Conservation (phyloP, 2,888 invertebrate species). For the Pegoplata infirma region DNA sequence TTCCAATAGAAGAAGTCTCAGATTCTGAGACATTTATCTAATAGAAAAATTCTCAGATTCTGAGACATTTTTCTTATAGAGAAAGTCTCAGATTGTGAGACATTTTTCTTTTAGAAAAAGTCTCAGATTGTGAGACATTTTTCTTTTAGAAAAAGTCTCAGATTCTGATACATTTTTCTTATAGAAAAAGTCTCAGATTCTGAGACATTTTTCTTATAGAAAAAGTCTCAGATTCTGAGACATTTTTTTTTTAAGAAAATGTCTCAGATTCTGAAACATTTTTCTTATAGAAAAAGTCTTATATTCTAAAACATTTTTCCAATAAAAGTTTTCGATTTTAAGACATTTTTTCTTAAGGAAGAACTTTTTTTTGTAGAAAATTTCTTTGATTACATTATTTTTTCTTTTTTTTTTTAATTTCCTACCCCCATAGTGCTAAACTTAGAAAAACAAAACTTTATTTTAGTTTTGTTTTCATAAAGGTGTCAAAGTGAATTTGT, state of each 20-base stretch:
- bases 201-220: background rate
- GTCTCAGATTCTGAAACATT: background rate
- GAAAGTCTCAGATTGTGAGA: background rate
- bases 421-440: background rate
- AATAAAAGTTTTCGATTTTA: no score
- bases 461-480: conserved; percentile 5
- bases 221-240: no score
- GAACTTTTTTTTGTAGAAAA: no score
- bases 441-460: background rate
- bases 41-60: no score
- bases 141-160: no score
- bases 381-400: background rate
- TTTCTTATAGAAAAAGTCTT: background rate
- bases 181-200: background rate
- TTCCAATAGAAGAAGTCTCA: background rate
- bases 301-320: background rate
- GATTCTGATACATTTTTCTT: no score
- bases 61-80: no score
- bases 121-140: no score
- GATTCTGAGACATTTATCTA: background rate
- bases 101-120: background rate
- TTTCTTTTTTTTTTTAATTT: background rate
- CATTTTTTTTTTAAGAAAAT: no score
- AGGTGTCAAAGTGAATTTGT: conserved; percentile 56
- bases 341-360: no score